Base-by-base conservation (phyloP, 1,140 invertebrate species). In the Sycobia sp. region DNA sequence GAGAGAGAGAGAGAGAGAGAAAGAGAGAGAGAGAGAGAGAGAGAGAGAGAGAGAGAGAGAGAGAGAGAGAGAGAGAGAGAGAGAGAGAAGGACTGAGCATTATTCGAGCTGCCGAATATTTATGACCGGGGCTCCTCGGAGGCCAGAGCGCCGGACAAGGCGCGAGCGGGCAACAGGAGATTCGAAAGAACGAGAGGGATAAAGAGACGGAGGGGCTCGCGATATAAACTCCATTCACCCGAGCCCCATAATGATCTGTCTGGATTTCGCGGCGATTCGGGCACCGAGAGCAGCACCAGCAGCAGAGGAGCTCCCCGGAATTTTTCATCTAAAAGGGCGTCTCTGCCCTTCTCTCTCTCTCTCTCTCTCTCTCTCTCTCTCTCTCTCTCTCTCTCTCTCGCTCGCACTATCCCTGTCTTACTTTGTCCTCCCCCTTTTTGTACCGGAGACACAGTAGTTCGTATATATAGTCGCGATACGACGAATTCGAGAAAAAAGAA, bases 31-130 rank as follows among this genome's bases (percentile, higher is more conserved):
- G n/a, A n/a, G n/a, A n/a, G n/a, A n/a, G n/a, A n/a, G n/a, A n/a
- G n/a, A n/a, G n/a, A n/a, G n/a, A n/a, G n/a, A n/a, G n/a, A n/a
- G n/a, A n/a, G n/a, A n/a, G n/a, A n/a, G n/a, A n/a, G n/a, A n/a
- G n/a, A n/a, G n/a, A n/a, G n/a, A n/a, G n/a, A n/a, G n/a, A n/a
- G n/a, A n/a, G n/a, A n/a, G n/a, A n/a, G n/a, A n/a, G n/a, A n/a
- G n/a, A n/a, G n/a, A n/a, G n/a, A n/a, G n/a, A n/a, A n/a, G n/a
- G n/a, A n/a, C n/a, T 22, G 23, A 69, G 71, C 72, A 74, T 79
- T 81, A 79, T 80, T 80, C 75, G 74, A n/a, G 72, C 69, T 67
- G 69, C 68, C 72, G 74, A 74, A 80, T 81, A 81, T 81, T 81
- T 81, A 81, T 76, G 79, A 79, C 70, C 73, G 27, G 57, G 65